A percentile compares a stretch with the other conserved stretches of the same genome.
phyloP scores from a whole-genome alignment of 2,113 vertebrate genomes.

The Clarias magur region DNA sequence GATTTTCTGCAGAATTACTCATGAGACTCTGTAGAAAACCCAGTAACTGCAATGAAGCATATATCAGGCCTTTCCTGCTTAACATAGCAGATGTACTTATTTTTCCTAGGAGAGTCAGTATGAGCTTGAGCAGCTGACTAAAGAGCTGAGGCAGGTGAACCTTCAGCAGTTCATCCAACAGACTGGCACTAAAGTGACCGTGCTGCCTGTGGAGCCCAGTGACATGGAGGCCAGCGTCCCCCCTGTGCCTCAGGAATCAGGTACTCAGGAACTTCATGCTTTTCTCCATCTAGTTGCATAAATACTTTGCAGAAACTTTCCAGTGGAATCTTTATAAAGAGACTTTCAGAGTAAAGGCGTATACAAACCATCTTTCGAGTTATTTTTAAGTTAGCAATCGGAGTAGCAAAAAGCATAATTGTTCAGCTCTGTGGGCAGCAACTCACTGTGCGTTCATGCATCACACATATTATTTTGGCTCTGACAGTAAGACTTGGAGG shows the following conservation, averaged over 20 bases:
- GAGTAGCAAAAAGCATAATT: slow-evolving; percentile 1
- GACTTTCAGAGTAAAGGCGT: not conserved
- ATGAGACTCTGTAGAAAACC: too few species aligned
- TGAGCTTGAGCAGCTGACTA: slow-evolving; percentile 94
- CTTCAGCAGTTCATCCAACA: slow-evolving; percentile 98
- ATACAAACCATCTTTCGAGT: not conserved
- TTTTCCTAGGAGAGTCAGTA: slow-evolving; percentile 86
- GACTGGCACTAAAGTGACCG: slow-evolving; percentile 94
- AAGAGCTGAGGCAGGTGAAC: slow-evolving; percentile 96
- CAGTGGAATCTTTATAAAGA: not conserved
- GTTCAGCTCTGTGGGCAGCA: slow-evolving; percentile 2
- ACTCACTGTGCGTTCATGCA: not conserved
- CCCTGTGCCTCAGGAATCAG: slow-evolving; percentile 68
- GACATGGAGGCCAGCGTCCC: slow-evolving; percentile 75
- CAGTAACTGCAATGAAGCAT: not conserved
- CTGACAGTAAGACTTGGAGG: not conserved
- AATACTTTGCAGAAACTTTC: not conserved
- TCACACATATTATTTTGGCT: slow-evolving; percentile 14
- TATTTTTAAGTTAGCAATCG: not conserved
- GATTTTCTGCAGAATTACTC: not conserved
- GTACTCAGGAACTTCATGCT: slow-evolving; percentile 59
- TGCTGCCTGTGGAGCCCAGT: slow-evolving; percentile 86
- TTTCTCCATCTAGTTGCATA: not conserved
- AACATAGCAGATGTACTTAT: slow-evolving; percentile 11
- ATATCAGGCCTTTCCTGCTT: not conserved